phyloP scores from a whole-genome alignment of 2,888 invertebrate species.

The Nesidiocoris tenuis region DNA sequence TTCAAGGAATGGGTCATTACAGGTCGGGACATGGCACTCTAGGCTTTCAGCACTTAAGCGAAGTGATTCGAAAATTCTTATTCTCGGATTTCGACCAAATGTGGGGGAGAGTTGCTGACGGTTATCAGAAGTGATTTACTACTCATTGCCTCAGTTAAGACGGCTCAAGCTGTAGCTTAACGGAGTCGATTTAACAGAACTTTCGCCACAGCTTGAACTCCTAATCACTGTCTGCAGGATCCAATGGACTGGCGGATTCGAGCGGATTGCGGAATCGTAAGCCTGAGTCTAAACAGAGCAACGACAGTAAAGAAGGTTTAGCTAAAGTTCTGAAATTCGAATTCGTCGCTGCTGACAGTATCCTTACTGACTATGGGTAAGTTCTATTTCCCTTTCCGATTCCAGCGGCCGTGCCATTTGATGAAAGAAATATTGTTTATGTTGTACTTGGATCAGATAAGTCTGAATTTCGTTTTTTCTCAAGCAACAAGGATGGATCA shows the following conservation, averaged over 20 bases:
- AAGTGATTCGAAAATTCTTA: no score
- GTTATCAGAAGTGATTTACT: not conserved
- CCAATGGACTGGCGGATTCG: constrained; percentile 41
- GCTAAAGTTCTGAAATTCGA: constrained; percentile 64
- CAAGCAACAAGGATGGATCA: constrained; percentile 2
- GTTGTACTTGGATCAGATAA: no score
- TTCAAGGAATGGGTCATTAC: no score
- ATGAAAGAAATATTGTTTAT: not conserved
- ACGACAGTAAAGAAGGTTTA: not conserved
- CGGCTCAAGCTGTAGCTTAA: no score
- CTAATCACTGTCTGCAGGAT: constrained; percentile 40
- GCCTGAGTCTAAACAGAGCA: not conserved
- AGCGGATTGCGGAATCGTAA: constrained; percentile 45
- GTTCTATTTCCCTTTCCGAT: no score
- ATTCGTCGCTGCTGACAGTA: constrained; percentile 74
- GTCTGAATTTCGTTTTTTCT: no score
- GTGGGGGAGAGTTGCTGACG: no score
- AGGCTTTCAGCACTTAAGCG: no score
- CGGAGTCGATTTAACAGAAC: no score
- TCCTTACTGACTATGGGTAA: constrained; percentile 81
- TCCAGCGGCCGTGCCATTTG: not conserved
- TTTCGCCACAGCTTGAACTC: no score
- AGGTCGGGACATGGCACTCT: no score
- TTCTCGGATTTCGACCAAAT: no score
- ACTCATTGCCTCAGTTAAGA: not conserved